Percentiles rank a stretch among this genome's conserved stretches.
Conservation (phyloP, 2,888 invertebrate genomes). For the Stenodera caucasica region DNA sequence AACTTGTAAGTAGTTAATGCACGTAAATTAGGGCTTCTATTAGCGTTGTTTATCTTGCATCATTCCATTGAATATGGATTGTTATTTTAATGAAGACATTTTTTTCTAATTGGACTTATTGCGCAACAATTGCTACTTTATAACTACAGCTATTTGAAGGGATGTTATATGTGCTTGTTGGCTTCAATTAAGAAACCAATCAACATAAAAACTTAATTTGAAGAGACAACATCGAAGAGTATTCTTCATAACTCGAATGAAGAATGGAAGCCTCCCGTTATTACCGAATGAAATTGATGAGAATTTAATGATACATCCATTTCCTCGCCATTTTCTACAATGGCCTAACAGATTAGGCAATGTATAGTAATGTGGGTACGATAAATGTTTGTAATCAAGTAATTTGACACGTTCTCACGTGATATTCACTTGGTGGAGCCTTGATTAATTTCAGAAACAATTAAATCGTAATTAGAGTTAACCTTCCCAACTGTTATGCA, state of each 20-base stretch:
- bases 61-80: neutral
- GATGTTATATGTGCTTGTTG: neutral
- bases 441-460: slow-evolving; percentile 11
- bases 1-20: neutral
- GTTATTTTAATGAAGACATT: neutral
- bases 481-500: slow-evolving; percentile 6
- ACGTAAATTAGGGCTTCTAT: neutral
- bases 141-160: neutral
- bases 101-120: neutral
- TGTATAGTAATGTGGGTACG: neutral
- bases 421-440: neutral
- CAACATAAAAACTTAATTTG: neutral
- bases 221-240: neutral
- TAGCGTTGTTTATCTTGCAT: slow-evolving; percentile 5
- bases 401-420: slow-evolving; percentile 13
- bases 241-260: neutral
- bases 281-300: slow-evolving; percentile 9
- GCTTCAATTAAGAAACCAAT: too few species aligned
- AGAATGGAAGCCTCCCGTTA: neutral
- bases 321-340: slow-evolving; percentile 7
- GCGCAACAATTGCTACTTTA: neutral
- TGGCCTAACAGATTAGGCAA: neutral
- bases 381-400: slow-evolving; percentile 1
- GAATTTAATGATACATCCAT: slow-evolving; percentile 13
- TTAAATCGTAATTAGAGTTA: slow-evolving; percentile 1